Conservation (phyloP, 2,113 vertebrate species). For the Protobothrops mucrosquamatus region DNA sequence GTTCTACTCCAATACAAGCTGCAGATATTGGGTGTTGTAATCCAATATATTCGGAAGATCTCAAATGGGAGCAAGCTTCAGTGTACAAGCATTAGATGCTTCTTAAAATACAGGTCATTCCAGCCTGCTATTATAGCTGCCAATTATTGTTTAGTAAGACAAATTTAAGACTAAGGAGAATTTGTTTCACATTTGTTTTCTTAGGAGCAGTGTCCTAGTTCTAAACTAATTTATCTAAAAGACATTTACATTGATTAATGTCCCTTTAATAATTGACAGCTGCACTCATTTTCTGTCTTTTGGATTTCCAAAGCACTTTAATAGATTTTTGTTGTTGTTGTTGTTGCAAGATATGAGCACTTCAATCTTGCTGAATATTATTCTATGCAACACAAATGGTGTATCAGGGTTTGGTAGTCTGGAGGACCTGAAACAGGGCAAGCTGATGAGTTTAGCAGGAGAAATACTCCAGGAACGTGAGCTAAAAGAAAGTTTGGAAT, state of each 20-base stretch:
- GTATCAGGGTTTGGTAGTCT: neutral
- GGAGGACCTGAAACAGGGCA: neutral
- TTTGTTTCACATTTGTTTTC: constrained; percentile 4
- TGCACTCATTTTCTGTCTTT: constrained; percentile 13
- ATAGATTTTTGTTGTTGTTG: neutral
- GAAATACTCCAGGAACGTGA: neutral
- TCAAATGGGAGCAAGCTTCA: neutral
- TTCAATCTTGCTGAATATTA: neutral
- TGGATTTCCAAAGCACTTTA: constrained; percentile 8
- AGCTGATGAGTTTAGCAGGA: neutral
- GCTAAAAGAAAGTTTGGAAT: neutral
- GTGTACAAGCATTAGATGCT: neutral
- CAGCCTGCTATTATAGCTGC: neutral
- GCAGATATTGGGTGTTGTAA: neutral
- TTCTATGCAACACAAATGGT: neutral
- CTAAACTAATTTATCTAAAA: constrained; percentile 19
- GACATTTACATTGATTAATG: constrained; percentile 14
- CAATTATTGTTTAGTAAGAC: neutral
- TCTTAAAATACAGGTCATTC: neutral
- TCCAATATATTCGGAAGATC: neutral
- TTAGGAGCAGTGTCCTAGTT: neutral
- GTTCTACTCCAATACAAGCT: neutral
- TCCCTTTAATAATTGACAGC: constrained; percentile 21
- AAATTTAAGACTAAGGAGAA: neutral
- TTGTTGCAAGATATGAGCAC: neutral